Evolutionary conservation across 1,140 invertebrate species (phyloP).

Genomic region (Nasonia giraulti): DNA sequence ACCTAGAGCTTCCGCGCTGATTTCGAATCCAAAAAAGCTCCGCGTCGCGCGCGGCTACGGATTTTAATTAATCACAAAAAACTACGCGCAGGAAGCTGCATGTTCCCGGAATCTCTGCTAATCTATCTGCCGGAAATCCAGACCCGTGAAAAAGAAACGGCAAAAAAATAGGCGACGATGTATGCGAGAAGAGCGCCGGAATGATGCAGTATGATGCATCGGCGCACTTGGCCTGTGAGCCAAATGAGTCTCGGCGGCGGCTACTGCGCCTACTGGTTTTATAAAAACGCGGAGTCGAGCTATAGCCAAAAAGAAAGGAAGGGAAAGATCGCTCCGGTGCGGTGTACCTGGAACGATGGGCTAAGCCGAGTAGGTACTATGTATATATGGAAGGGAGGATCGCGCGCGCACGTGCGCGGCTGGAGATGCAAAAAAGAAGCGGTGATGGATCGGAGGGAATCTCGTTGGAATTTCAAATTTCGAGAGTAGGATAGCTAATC

Average conservation of each 20-base stretch:
- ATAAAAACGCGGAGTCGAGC: neutral
- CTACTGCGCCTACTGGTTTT: neutral
- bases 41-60: neutral
- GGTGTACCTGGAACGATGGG: neutral
- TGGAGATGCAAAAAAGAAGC: neutral
- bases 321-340: too few relatives aligned
- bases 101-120: neutral
- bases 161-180: neutral
- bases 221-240: constrained; percentile 35
- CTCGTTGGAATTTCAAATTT: constrained; percentile 30
- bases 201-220: constrained; percentile 32
- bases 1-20: too few relatives aligned
- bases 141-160: neutral
- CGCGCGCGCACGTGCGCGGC: neutral
- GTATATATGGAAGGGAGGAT: neutral
- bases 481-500: neutral
- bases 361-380: neutral
- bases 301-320: too few relatives aligned
- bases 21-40: neutral
- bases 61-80: constrained; percentile 4
- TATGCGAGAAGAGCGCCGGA: neutral
- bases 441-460: constrained; percentile 24
- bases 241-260: constrained; percentile 21
- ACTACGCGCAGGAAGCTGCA: neutral
- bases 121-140: neutral